Evolutionary conservation across 2,113 vertebrate species (phyloP).

Genomic region (Carassius carassius): DNA sequence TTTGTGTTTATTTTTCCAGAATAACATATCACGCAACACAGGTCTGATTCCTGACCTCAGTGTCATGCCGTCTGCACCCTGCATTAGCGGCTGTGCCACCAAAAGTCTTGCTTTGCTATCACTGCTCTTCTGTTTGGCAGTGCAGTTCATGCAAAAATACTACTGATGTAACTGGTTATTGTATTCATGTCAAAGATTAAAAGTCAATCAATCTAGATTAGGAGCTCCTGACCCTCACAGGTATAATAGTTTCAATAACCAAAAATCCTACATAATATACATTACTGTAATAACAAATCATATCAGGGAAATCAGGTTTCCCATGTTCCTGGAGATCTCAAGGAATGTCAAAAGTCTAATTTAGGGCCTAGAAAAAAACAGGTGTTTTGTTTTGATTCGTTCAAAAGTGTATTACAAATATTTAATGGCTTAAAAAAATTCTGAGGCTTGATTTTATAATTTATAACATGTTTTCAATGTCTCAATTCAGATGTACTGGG

Average conservation of each 20-base stretch:
- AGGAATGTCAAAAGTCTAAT: too few relatives aligned
- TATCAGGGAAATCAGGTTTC: not conserved
- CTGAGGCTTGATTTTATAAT: not conserved
- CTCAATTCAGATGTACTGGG: not conserved
- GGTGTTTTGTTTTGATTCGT: not conserved
- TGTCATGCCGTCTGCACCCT: not conserved
- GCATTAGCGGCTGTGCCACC: not conserved
- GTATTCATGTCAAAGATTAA: not conserved
- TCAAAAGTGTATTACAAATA: not conserved
- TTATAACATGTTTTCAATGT: not conserved
- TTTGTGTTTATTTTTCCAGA: not conserved
- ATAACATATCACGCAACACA: not conserved
- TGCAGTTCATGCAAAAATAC: not conserved
- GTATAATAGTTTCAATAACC: not conserved
- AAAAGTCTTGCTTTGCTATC: too few relatives aligned
- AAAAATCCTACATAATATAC: not conserved
- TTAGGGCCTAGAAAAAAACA: too few relatives aligned
- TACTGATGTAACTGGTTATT: not conserved
- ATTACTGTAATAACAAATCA: not conserved
- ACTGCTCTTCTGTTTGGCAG: not conserved
- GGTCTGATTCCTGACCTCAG: slow-evolving; percentile 38
- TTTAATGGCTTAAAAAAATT: not conserved
- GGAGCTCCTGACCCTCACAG: not conserved
- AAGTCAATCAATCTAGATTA: not conserved
- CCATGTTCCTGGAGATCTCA: too few relatives aligned